Evolutionary conservation across 2,113 vertebrate genomes (phyloP).

Genomic region (Ptychochromis oligacanthus): DNA sequence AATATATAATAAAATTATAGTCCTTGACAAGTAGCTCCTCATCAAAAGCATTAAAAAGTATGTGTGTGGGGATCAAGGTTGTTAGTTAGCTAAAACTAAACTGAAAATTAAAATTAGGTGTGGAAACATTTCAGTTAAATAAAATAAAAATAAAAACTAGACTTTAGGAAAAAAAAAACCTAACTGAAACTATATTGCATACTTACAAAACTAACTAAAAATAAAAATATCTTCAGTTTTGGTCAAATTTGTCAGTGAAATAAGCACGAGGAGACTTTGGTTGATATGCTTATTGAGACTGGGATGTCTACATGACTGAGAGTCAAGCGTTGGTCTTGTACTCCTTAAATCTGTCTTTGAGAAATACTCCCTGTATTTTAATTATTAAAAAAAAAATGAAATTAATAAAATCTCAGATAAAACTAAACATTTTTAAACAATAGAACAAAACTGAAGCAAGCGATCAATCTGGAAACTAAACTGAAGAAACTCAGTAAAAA

Average conservation of each 20-base stretch:
- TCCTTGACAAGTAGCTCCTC: neutral
- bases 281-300: no score
- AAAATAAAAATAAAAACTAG: no score
- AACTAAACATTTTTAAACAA: neutral
- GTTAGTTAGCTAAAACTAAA: neutral
- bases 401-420: neutral
- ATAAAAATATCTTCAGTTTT: neutral
- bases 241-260: no score
- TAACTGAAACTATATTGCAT: no score
- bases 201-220: no score
- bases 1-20: no score
- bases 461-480: neutral
- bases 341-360: neutral
- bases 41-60: neutral
- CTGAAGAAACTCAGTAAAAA: neutral
- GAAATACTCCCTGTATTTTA: neutral
- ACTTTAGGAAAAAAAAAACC: no score
- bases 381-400: neutral
- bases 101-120: no score
- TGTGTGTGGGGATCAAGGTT: neutral
- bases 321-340: neutral
- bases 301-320: no score
- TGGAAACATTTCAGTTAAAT: no score
- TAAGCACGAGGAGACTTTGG: no score
- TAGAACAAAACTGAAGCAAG: neutral